Evolutionary conservation across 2,797 vertebrate genomes (phyloP), one percentile per base, ranked within the genome.

Genomic region (Trachops cirrhosus): DNA sequence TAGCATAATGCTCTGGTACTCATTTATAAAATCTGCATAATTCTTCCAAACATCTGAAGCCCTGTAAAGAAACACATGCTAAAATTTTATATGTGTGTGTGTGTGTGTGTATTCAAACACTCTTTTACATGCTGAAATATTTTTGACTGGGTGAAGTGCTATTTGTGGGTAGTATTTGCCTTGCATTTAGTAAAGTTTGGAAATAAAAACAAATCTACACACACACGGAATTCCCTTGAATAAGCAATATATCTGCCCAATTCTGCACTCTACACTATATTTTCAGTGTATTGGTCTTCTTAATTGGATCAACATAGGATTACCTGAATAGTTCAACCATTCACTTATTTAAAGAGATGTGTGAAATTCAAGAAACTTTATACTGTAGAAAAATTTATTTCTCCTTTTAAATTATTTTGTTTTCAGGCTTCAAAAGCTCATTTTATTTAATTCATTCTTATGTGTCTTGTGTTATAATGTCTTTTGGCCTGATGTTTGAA

Each of bases 21-120:
- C 64, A 67, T 96, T 97, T 97, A 74, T 96, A 95, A 98, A 97
- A 97, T 97, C 86, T 95, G n/a, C 79, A 88, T 96, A 93, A 95
- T 94, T 97, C 91, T 97, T 96, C 92, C 64, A 84, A 97, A 94
- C 79, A 97, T 96, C 85, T 97, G 95, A 98, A 97, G 39, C 54
- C 34, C 73, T 96, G 57, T 77, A 97, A 97, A 97, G 95, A 97
- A 86, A 0, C 46, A 79, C n/a, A 85, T 88, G 75, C 90, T 96
- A 93, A 91, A 86, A 92, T 95, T 89, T 9, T 22, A 52, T 57
- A 79, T 15, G 82, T 83, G 88, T 96, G 95, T 96, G 75, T 37
- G 83, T 22, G 90, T 96, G 95, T 96, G 78, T 96, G 78, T 37
- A 21, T 54, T 54, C 52, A 82, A 93, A 79, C 14, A 70, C 71